Conservation (phyloP, 2,888 invertebrate species). For the Sesia bembeciformis region DNA sequence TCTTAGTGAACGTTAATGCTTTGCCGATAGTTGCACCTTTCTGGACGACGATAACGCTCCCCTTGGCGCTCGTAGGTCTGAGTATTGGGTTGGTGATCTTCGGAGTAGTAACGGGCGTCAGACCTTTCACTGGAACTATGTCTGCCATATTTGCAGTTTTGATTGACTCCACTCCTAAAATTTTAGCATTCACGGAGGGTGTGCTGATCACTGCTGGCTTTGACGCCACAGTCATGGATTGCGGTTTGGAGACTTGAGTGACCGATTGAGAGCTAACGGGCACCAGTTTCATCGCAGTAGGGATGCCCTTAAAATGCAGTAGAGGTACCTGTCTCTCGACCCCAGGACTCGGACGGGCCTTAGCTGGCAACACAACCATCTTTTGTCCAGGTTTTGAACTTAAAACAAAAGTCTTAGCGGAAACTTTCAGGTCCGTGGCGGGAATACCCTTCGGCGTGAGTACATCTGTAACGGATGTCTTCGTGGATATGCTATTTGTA, state of each 20-base stretch:
- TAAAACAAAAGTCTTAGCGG: constrained; percentile 62
- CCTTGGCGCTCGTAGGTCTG: constrained; percentile 61
- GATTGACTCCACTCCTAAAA: constrained; percentile 33
- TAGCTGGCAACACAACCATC: constrained; percentile 67
- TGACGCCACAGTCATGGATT: constrained; percentile 43
- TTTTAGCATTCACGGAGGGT: constrained; percentile 37
- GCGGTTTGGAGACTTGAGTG: constrained; percentile 31
- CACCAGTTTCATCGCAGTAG: constrained; percentile 62
- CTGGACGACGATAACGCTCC: constrained; percentile 76
- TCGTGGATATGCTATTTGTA: constrained; percentile 38
- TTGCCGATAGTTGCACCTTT: constrained; percentile 71
- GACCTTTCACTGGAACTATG: constrained; percentile 59
- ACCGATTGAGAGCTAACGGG: constrained; percentile 54
- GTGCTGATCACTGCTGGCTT: constrained; percentile 40
- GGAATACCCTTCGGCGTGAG: constrained; percentile 63
- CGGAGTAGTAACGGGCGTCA: constrained; percentile 46
- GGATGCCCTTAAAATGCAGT: constrained; percentile 61
- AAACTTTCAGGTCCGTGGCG: constrained; percentile 64
- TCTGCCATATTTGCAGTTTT: constrained; percentile 66
- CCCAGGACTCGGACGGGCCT: constrained; percentile 45
- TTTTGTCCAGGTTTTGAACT: constrained; percentile 68
- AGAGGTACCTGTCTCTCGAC: constrained; percentile 56
- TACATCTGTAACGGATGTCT: constrained; percentile 32
- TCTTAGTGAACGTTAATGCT: constrained; percentile 60
- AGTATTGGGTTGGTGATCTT: constrained; percentile 61